Percentiles rank a stretch among this genome's conserved stretches.
These are phyloP conservation scores for Saguinus midas DNA, from an alignment of 2,113 vertebrate genomes.

Conservation along the genomic window DNA sequence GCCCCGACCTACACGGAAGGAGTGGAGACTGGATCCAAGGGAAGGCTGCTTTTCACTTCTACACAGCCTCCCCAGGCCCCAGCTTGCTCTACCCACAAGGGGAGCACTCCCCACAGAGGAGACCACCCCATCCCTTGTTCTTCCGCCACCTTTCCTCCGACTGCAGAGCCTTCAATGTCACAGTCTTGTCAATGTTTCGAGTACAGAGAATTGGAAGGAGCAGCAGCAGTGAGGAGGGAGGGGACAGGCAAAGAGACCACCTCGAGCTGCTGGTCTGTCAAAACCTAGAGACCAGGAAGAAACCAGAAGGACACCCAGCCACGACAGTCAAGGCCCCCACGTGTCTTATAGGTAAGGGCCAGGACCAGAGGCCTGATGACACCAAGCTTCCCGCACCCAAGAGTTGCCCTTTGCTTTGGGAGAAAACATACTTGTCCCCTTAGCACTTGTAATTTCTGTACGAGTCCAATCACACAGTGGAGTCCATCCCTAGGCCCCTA, in stretches of 20 bases:
- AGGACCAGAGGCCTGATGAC: neutral
- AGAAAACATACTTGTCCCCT: neutral
- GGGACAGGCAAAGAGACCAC: neutral
- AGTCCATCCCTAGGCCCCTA: neutral
- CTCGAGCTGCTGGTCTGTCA: neutral
- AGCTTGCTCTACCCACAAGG: neutral
- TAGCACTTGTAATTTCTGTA: rapidly evolving
- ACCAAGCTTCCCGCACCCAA: neutral
- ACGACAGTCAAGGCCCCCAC: neutral
- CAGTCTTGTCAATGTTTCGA: neutral
- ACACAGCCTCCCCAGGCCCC: neutral
- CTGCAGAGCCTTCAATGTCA: neutral
- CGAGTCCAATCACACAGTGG: rapidly evolving
- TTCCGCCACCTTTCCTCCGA: neutral
- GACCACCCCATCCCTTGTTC: rapidly evolving
- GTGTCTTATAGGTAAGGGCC: neutral
- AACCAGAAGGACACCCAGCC: neutral
- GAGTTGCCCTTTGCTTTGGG: neutral
- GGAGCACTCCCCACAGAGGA: neutral
- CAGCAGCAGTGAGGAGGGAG: rapidly evolving
- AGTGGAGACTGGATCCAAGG: rapidly evolving
- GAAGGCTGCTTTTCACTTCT: neutral
- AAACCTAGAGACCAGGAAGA: neutral
- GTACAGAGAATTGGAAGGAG: neutral
- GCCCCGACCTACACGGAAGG: neutral